Evolutionary conservation across 2,888 invertebrate genomes (phyloP).

Genomic region (Thecophora atra): DNA sequence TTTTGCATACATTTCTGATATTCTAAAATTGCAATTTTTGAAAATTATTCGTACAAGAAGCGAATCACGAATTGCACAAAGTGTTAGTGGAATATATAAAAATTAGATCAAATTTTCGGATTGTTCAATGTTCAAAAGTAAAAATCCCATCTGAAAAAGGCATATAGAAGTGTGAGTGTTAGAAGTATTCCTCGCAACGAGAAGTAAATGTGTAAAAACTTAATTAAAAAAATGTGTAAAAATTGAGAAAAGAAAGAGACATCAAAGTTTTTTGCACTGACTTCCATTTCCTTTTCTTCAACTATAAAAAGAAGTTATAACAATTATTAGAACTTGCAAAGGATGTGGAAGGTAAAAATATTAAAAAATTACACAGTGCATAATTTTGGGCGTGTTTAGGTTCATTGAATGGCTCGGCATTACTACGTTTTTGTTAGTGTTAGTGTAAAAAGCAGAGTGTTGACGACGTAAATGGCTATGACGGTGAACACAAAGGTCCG

Average conservation of each 20-base stretch:
- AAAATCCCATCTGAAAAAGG: constrained; percentile 9
- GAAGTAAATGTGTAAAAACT: constrained; percentile 36
- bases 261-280: not conserved
- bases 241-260: not conserved
- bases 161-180: not conserved
- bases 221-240: constrained; percentile 15
- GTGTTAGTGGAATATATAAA: constrained; percentile 4
- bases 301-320: not conserved
- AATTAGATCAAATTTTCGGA: too few species aligned
- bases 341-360: not conserved
- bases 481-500: not conserved
- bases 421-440: not conserved
- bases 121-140: too few species aligned
- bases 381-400: constrained; percentile 19
- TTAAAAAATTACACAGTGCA: not conserved
- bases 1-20: constrained; percentile 33
- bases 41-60: constrained; percentile 37
- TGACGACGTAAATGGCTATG: not conserved
- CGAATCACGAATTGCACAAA: constrained; percentile 27
- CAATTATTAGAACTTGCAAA: not conserved
- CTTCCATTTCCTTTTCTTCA: not conserved
- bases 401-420: not conserved
- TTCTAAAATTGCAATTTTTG: constrained; percentile 33
- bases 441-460: not conserved
- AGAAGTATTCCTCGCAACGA: not conserved